A percentile compares a stretch with the other conserved stretches of the same genome.
Conservation (phyloP, 2,888 invertebrate genomes). For the Hyposoter didymator region DNA sequence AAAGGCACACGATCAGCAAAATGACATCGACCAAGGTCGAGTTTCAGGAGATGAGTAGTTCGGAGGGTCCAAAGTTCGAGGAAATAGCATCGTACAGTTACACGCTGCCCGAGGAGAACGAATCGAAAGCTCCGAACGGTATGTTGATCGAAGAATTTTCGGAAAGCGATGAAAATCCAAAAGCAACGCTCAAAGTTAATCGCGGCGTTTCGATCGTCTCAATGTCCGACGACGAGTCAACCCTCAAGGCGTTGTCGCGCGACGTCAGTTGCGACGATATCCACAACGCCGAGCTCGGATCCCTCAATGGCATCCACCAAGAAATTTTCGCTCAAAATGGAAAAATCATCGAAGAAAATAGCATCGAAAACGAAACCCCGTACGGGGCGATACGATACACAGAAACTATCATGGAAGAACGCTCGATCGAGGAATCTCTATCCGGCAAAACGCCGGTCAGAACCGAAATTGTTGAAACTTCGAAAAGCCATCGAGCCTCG, state of each 20-base stretch:
- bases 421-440: constrained; percentile 85
- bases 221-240: constrained; percentile 88
- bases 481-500: constrained; percentile 59
- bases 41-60: constrained; percentile 85
- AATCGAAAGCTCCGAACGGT: constrained; percentile 78
- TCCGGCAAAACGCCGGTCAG: constrained; percentile 79
- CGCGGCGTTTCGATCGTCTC: constrained; percentile 89
- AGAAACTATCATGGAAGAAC: constrained; percentile 84
- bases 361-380: constrained; percentile 71
- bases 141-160: constrained; percentile 83
- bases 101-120: constrained; percentile 85
- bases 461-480: constrained; percentile 58
- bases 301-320: constrained; percentile 74
- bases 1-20: constrained; percentile 88
- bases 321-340: constrained; percentile 72
- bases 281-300: constrained; percentile 77
- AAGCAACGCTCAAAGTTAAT: constrained; percentile 81
- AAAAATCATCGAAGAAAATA: constrained; percentile 69
- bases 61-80: constrained; percentile 86
- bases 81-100: constrained; percentile 88
- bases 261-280: constrained; percentile 87
- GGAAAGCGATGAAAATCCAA: constrained; percentile 84
- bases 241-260: constrained; percentile 86
- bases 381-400: constrained; percentile 73
- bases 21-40: constrained; percentile 87